These are phyloP conservation scores for Lepidonotus clava DNA, from an alignment of 2,888 invertebrate genomes.

Conservation along the genomic window DNA sequence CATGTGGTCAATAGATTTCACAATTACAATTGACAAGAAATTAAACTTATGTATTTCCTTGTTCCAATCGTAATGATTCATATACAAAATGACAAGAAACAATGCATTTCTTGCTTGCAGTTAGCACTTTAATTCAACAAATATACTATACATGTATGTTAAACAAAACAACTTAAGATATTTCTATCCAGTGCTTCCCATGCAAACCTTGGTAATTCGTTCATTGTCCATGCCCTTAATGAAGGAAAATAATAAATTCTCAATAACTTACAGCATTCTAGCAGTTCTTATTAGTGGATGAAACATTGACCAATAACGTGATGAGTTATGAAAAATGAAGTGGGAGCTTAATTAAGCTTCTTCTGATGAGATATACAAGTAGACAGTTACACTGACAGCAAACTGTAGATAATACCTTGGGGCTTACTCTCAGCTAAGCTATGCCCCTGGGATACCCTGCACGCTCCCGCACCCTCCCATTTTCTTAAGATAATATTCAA, in stretches of 20 bases:
- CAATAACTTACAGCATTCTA: conserved; percentile 31
- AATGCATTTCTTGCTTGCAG: not conserved
- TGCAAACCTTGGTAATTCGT: conserved; percentile 11
- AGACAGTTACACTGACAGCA: conserved; percentile 29
- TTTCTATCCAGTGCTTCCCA: conserved; percentile 15
- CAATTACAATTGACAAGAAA: not conserved
- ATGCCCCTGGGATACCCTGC: not conserved
- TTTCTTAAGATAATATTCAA: too few species aligned
- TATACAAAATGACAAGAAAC: not conserved
- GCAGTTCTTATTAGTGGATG: conserved; percentile 15
- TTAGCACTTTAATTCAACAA: conserved; percentile 46
- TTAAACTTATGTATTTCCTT: not conserved
- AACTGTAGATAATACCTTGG: not conserved
- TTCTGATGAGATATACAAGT: not conserved
- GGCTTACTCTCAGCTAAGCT: not conserved
- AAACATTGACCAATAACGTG: conserved; percentile 40
- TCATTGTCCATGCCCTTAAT: conserved; percentile 13
- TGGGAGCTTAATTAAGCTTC: conserved; percentile 7
- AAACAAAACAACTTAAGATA: conserved; percentile 22
- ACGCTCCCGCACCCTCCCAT: too few species aligned
- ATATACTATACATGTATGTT: conserved; percentile 42
- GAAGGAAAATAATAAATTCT: conserved; percentile 2
- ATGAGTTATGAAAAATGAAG: conserved; percentile 38
- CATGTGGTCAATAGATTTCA: not conserved
- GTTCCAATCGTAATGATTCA: not conserved